Percentiles rank a stretch among this genome's conserved stretches.
phyloP scores from a whole-genome alignment of 2,113 vertebrate species.

The Alaudala cheleensis region DNA sequence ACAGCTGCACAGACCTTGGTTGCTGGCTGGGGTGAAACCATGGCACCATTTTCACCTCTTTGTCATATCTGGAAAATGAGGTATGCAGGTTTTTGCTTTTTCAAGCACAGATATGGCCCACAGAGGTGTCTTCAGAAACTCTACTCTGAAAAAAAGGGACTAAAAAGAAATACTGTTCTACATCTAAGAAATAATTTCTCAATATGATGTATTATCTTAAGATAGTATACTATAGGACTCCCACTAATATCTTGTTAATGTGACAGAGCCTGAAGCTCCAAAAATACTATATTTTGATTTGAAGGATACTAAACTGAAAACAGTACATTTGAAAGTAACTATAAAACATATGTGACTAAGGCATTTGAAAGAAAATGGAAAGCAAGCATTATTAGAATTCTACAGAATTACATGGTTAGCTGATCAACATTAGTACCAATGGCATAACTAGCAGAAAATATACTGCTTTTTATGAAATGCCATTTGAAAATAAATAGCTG shows the following conservation, averaged over 20 bases:
- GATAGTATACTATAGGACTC: not conserved
- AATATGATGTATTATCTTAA: not conserved
- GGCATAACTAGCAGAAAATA: not conserved
- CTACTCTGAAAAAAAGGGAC: not conserved
- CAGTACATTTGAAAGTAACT: not conserved
- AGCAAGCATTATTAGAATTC: not conserved
- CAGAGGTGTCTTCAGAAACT: not conserved
- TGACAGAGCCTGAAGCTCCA: not conserved
- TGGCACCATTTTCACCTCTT: not conserved
- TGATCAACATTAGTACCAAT: not conserved
- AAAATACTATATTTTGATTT: not conserved
- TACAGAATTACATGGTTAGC: not conserved
- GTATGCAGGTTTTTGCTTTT: not conserved
- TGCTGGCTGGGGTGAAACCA: not conserved
- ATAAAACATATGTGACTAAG: not conserved
- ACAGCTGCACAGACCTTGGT: not conserved
- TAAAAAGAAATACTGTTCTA: not conserved
- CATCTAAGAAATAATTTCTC: not conserved
- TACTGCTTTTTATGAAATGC: not conserved
- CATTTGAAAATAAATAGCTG: not conserved
- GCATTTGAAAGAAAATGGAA: not conserved
- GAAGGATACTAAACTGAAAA: not conserved
- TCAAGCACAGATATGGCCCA: not conserved
- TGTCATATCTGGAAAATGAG: not conserved
- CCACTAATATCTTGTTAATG: fast-evolving